These are phyloP conservation scores for Siniperca undulata DNA, from an alignment of 2,797 vertebrate genomes.

Conservation along the genomic window DNA sequence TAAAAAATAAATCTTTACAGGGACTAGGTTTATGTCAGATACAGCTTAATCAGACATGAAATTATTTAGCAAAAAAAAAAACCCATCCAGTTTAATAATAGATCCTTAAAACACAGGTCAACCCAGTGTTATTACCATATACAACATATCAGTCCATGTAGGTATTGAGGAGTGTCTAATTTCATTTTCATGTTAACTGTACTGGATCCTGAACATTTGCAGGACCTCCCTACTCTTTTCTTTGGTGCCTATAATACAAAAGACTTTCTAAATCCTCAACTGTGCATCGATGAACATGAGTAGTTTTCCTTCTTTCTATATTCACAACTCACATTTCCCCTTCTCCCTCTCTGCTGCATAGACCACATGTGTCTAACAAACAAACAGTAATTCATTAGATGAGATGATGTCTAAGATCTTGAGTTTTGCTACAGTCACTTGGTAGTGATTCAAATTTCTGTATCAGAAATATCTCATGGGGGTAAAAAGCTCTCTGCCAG, in stretches of 20 bases:
- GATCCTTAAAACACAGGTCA: slow-evolving; percentile 64
- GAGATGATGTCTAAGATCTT: slow-evolving; percentile 32
- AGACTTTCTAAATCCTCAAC: slow-evolving; percentile 43
- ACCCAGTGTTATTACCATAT: slow-evolving; percentile 63
- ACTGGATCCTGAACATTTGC: slow-evolving; percentile 36
- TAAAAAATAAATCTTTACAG: slow-evolving; percentile 26
- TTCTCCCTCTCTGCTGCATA: slow-evolving; percentile 64
- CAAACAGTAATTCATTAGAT: slow-evolving; percentile 29
- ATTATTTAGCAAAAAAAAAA: slow-evolving; percentile 28
- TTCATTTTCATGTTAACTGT: slow-evolving; percentile 31
- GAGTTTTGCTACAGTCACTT: slow-evolving; percentile 53
- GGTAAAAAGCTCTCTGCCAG: slow-evolving; percentile 20
- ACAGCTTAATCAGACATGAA: slow-evolving; percentile 47
- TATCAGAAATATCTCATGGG: slow-evolving; percentile 51
- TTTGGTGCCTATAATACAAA: slow-evolving; percentile 74
- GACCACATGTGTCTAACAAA: slow-evolving; percentile 60
- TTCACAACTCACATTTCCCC: slow-evolving; percentile 41
- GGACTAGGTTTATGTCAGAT: slow-evolving; percentile 35
- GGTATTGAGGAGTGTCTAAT: slow-evolving; percentile 41
- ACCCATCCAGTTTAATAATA: slow-evolving; percentile 61
- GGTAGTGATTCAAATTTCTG: slow-evolving; percentile 52
- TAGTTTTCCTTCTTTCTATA: slow-evolving; percentile 31
- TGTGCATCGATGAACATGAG: slow-evolving; percentile 56
- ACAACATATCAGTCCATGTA: slow-evolving; percentile 49
- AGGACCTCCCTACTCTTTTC: slow-evolving; percentile 56